Conservation (phyloP, 2,113 vertebrate genomes). For the Rattus norvegicus region GRCr8 NC_086037.1:55194001-55194500, state of each 20-base stretch:
- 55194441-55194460: background rate
- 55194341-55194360: conserved; percentile 3
- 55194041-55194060: background rate
- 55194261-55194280: background rate
- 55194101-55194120: background rate
- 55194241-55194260: background rate
- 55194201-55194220: background rate
- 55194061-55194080: background rate
- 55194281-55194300: background rate
- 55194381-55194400: background rate
- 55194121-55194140: background rate
- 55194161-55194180: background rate
- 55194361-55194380: conserved; percentile 12
- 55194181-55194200: background rate
- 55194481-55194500: background rate
- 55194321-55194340: background rate
- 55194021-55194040: background rate
- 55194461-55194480: background rate
- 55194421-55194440: background rate
- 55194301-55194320: background rate
- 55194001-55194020: background rate
- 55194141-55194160: background rate
- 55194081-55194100: background rate
- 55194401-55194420: conserved; percentile 23
- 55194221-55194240: conserved; percentile 18